A percentile compares a stretch with the other conserved stretches of the same genome.
These are phyloP conservation scores for Sternotherus odoratus DNA, from an alignment of 2,797 vertebrate species.

Conservation along the genomic window DNA sequence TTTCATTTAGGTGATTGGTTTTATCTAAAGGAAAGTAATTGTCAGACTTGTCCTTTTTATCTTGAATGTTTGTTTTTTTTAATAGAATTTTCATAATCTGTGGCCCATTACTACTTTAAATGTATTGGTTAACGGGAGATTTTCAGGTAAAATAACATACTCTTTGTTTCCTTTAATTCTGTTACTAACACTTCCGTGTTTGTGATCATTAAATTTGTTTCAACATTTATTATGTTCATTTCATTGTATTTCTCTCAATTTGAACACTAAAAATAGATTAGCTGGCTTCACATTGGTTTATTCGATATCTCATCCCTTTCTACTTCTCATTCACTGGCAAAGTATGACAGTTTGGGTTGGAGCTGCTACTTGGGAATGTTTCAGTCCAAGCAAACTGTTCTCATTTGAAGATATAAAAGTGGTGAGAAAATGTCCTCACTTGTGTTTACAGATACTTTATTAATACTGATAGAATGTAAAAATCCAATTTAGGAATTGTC, in stretches of 20 bases:
- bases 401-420: background rate
- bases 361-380: background rate
- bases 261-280: background rate
- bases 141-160: background rate
- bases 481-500: background rate
- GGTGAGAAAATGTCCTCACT: background rate
- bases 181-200: background rate
- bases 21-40: background rate
- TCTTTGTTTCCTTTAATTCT: background rate
- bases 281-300: background rate
- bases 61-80: background rate
- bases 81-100: background rate
- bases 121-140: background rate
- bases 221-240: background rate
- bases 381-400: fast-evolving
- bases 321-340: background rate
- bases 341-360: background rate
- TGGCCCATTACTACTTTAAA: background rate
- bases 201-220: background rate
- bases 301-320: background rate
- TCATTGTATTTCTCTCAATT: background rate
- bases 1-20: background rate
- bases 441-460: background rate
- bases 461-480: background rate
- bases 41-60: background rate